Base-by-base conservation (phyloP, 2,113 vertebrate species). In the Arvicanthis niloticus region DNA sequence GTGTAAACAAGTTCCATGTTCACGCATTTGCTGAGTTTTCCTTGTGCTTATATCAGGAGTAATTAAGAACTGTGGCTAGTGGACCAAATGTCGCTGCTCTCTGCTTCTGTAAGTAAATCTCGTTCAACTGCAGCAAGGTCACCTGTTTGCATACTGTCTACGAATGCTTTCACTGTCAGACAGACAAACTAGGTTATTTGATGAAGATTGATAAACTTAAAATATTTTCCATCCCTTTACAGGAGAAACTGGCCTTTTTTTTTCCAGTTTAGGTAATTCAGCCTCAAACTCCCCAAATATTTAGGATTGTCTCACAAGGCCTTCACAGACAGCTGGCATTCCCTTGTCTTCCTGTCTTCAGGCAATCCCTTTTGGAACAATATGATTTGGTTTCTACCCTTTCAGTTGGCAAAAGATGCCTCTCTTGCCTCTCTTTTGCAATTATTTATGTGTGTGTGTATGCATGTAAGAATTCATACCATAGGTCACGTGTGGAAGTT, bases 361-460 rank as follows among this genome's bases (percentile, higher is more conserved):
- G 70, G 2, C 37, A 73, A 26, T 87, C 68, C 76, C 13, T 93
- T 94, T 80, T 92, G 68, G 19, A 96, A 16, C 24, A 81, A 92
- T 82, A 68, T 81, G 87, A 77, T 26, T 70, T 93, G 7, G 31
- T 88, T 90, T 94, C 76, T 87, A 68, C 89, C 26, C n/a, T 72
- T 94, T 76, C 16, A 29, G 19, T 72, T 26, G 65, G 13, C 19
- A 72, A 10, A 31, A 2, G n/a, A 58, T 89, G 51, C 13, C 4
- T 7, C 17, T 3, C 16, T 45, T 89, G 51, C 13, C 4, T 7
- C 17, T 3, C 16, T 45, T 86, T 67, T 67, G 29, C 58, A 67
- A 21, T 21, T 48, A 48, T 67, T 45, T 45, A 67, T 37, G 48
- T 51, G 76, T 78, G 75, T 76, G 45, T 51, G 45, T 51, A 37